Conservation (phyloP, 2,888 invertebrate genomes). For the Rhingia rostrata region DNA sequence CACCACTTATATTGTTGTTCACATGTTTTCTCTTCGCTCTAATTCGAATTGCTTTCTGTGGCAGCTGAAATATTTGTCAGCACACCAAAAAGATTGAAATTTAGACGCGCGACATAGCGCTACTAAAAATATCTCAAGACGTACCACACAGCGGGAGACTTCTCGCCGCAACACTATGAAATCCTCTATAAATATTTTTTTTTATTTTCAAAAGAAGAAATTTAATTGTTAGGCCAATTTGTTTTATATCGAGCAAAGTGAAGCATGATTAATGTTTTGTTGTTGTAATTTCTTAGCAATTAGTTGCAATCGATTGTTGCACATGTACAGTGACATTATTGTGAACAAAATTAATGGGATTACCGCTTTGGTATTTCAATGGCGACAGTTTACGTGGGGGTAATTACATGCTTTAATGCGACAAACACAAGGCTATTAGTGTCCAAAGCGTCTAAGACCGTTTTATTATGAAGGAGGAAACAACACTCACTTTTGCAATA, state of each 20-base stretch:
- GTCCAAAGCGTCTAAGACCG: too few species aligned
- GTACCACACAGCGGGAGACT: conserved; percentile 15
- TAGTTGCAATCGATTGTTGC: too few species aligned
- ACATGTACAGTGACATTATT: too few species aligned
- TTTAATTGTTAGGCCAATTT: too few species aligned
- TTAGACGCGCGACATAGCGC: neutral
- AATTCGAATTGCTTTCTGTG: neutral
- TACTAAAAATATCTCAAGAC: conserved; percentile 40
- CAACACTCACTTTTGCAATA: conserved; percentile 35
- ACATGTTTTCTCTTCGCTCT: too few species aligned
- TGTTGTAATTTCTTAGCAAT: too few species aligned
- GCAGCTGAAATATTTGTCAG: neutral
- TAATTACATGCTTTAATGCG: conserved; percentile 22
- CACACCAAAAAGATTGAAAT: conserved; percentile 3
- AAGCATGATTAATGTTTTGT: too few species aligned
- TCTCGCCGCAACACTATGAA: conserved; percentile 16
- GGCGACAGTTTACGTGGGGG: neutral
- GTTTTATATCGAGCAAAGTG: too few species aligned
- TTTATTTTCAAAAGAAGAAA: too few species aligned
- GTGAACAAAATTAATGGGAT: neutral
- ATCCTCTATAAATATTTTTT: conserved; percentile 32
- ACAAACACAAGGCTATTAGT: conserved; percentile 9
- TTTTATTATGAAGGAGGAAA: too few species aligned
- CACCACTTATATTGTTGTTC: too few species aligned
- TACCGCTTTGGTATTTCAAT: neutral